These are phyloP conservation scores for Cephalophus harveyi DNA, from an alignment of 2,113 vertebrate species.

Conservation along the genomic window DNA sequence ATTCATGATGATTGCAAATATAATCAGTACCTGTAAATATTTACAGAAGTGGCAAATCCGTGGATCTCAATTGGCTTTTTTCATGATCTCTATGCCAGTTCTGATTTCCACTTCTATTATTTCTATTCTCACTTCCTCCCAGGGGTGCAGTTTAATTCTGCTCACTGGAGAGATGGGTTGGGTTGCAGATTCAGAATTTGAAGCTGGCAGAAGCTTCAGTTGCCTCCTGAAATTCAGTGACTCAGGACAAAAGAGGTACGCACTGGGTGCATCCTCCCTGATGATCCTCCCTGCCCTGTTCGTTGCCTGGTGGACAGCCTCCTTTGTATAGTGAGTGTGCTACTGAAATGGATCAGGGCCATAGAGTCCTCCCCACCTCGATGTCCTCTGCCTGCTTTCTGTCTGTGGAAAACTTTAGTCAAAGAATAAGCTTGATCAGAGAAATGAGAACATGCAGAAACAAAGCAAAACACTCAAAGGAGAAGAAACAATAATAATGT, in stretches of 20 bases:
- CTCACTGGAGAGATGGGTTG: not conserved
- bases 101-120: not conserved
- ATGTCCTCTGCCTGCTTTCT: not conserved
- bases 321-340: rapidly evolving
- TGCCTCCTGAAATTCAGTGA: not conserved
- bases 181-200: not conserved
- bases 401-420: not conserved
- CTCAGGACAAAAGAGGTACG: rapidly evolving
- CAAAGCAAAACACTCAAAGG: not conserved
- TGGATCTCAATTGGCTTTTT: not conserved
- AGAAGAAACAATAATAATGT: not conserved
- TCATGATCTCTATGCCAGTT: no score
- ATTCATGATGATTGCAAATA: not conserved
- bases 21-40: not conserved
- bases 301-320: not conserved
- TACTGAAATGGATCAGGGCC: not conserved
- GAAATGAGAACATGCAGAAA: not conserved
- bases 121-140: not conserved
- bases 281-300: not conserved
- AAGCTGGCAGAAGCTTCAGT: not conserved
- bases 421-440: not conserved
- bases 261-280: rapidly evolving
- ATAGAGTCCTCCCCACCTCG: rapidly evolving
- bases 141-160: not conserved
- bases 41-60: not conserved